A percentile compares a stretch with the other conserved stretches of the same genome.
These are phyloP conservation scores for Caradrina clavipalpis DNA, from an alignment of 2,888 invertebrate genomes.

Conservation along the genomic window DNA sequence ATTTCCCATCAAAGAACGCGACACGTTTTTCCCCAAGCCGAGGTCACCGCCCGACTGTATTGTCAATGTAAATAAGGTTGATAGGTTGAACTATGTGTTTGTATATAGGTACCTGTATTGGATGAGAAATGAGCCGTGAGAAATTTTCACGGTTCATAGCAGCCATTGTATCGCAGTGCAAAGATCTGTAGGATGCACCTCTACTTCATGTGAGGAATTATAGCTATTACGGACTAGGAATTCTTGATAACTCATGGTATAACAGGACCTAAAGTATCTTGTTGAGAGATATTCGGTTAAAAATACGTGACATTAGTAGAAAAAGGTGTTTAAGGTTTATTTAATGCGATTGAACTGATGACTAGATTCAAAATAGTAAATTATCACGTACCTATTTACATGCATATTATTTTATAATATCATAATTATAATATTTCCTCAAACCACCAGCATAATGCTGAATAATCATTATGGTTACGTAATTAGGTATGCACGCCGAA, in stretches of 20 bases:
- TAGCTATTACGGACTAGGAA: neutral
- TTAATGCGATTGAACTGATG: neutral
- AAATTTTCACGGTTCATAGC: constrained; percentile 69
- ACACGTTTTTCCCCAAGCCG: constrained; percentile 46
- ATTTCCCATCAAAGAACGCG: constrained; percentile 45
- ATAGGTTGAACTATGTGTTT: constrained; percentile 62
- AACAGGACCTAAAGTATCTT: neutral
- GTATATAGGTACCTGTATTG: constrained; percentile 63
- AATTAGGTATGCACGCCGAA: constrained; percentile 34
- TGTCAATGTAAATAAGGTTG: constrained; percentile 70
- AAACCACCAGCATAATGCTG: neutral
- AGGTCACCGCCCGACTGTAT: constrained; percentile 59
- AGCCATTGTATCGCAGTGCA: constrained; percentile 60
- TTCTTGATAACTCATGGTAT: constrained; percentile 1
- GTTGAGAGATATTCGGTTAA: neutral
- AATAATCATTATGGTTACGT: constrained; percentile 1
- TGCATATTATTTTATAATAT: too few relatives aligned
- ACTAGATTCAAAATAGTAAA: too few relatives aligned
- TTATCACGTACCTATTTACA: neutral
- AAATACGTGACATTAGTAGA: neutral
- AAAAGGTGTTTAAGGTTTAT: neutral
- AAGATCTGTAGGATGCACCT: constrained; percentile 39
- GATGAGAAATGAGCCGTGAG: constrained; percentile 82
- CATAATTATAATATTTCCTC: constrained; percentile 10
- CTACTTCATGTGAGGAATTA: constrained; percentile 5